These are phyloP conservation scores for Tragelaphus strepsiceros DNA, from an alignment of 2,113 vertebrate species.

Conservation along the genomic window DNA sequence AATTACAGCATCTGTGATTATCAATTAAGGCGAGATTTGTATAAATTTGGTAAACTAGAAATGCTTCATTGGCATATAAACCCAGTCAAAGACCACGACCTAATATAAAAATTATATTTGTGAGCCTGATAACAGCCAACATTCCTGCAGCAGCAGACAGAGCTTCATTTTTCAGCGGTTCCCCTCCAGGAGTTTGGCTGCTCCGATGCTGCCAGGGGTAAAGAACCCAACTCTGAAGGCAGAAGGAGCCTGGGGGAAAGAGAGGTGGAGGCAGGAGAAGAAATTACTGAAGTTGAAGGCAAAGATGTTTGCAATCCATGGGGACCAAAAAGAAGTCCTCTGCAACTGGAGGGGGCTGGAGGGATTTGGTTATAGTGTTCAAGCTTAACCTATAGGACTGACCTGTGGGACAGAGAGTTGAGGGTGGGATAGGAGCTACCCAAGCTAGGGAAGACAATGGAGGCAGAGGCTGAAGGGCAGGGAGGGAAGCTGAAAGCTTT, in stretches of 20 bases:
- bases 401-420: background rate
- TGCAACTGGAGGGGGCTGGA: background rate
- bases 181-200: conserved; percentile 27
- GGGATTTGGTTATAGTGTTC: too few relatives aligned
- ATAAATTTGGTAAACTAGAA: conserved; percentile 88
- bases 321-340: background rate
- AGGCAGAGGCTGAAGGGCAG: conserved; percentile 48
- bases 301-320: conserved; percentile 23
- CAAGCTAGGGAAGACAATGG: conserved; percentile 19
- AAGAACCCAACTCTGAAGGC: background rate
- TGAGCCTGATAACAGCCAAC: conserved; percentile 63
- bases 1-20: conserved; percentile 91
- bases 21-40: conserved; percentile 95
- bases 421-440: background rate
- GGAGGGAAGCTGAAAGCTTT: conserved; percentile 29
- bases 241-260: background rate
- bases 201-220: background rate
- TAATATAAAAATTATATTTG: conserved; percentile 77
- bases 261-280: background rate
- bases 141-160: conserved; percentile 44
- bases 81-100: conserved; percentile 81
- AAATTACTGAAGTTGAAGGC: background rate
- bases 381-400: background rate
- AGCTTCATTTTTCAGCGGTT: background rate
- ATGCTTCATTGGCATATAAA: conserved; percentile 85